phyloP scores from a whole-genome alignment of 2,113 vertebrate species.

The Todiramphus chloris region DNA sequence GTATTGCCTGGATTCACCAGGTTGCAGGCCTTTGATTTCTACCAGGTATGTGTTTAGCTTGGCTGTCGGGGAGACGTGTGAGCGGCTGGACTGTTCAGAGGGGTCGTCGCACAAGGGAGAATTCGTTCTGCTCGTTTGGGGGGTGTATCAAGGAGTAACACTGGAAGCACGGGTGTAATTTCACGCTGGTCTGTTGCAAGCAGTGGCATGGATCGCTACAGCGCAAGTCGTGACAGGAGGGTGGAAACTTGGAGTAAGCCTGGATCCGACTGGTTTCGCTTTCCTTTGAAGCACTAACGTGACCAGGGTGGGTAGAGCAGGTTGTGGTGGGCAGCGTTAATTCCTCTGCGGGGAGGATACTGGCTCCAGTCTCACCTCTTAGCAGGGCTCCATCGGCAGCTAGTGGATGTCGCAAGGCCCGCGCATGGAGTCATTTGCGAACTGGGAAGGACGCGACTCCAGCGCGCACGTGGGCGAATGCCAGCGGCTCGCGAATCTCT shows the following conservation, averaged over 20 bases:
- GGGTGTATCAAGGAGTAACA: background rate
- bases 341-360: background rate
- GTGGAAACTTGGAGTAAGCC: background rate
- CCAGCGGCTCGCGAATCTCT: background rate
- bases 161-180: background rate
- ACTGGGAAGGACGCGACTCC: background rate
- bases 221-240: background rate
- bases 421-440: background rate
- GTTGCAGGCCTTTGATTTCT: background rate
- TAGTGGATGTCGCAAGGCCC: background rate
- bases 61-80: background rate
- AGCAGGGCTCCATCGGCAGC: background rate
- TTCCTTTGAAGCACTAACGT: background rate
- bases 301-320: background rate
- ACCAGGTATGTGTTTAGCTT: background rate
- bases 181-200: background rate
- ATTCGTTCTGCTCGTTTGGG: background rate
- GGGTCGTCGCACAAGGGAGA: accelerated
- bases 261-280: background rate
- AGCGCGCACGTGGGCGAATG: background rate
- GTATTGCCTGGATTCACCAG: background rate
- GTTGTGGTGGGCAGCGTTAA: background rate
- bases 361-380: background rate
- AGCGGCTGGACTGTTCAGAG: background rate
- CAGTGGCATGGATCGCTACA: background rate